Evolutionary conservation across 2,113 vertebrate species (phyloP).

Genomic region (Gorsachius goisagi): DNA sequence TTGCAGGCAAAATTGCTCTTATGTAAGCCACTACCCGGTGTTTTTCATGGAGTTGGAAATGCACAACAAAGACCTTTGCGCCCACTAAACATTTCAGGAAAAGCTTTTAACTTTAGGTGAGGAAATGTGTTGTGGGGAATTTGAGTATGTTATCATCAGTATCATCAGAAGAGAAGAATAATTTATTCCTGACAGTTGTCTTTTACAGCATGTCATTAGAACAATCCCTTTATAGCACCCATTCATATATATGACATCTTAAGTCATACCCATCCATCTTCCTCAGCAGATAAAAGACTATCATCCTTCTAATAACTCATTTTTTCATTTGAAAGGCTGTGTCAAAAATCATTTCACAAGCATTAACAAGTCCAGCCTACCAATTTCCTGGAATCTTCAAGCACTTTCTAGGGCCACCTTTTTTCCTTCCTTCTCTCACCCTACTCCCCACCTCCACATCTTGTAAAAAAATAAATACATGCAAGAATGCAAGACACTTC

Average conservation of each 20-base stretch:
- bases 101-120: conserved; percentile 15
- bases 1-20: conserved; percentile 32
- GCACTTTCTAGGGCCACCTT: background rate
- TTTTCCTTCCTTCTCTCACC: background rate
- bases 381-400: conserved; percentile 19
- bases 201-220: conserved; percentile 67
- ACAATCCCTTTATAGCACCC: conserved; percentile 65
- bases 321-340: conserved; percentile 63
- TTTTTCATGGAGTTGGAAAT: background rate
- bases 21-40: background rate
- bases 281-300: conserved; percentile 62
- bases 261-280: conserved; percentile 72
- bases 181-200: conserved; percentile 71
- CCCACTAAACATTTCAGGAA: conserved; percentile 3
- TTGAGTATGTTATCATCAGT: conserved; percentile 36
- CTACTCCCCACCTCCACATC: accelerated
- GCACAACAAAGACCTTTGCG: background rate
- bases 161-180: conserved; percentile 58
- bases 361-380: conserved; percentile 55
- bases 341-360: conserved; percentile 64
- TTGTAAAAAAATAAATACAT: background rate
- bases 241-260: conserved; percentile 69
- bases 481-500: background rate
- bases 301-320: conserved; percentile 61
- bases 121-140: background rate